Evolutionary conservation across 2,113 vertebrate genomes (phyloP).

Genomic region (Mustelus asterias): DNA sequence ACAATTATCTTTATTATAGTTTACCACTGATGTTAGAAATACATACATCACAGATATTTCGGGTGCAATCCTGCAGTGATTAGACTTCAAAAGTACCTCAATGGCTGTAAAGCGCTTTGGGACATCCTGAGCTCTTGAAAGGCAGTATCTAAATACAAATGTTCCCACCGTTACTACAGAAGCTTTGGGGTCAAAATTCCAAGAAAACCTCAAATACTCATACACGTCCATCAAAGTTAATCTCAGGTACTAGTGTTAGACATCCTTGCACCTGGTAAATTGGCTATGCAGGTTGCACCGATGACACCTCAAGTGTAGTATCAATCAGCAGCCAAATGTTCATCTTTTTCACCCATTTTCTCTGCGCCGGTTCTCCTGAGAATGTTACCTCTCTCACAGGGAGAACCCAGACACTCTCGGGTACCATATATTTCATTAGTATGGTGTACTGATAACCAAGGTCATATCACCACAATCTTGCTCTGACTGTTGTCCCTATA

Average conservation of each 20-base stretch:
- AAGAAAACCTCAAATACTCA: neutral
- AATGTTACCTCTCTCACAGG: neutral
- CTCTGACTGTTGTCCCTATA: neutral
- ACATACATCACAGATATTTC: neutral
- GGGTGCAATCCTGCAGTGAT: neutral
- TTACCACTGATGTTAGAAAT: neutral
- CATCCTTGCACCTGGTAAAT: neutral
- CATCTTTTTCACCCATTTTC: neutral
- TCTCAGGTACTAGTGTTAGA: neutral
- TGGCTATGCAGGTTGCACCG: neutral
- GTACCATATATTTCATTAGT: neutral
- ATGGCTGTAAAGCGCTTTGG: neutral
- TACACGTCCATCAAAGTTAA: neutral
- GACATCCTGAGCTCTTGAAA: too few relatives aligned
- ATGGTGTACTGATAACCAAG: neutral
- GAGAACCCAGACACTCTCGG: neutral
- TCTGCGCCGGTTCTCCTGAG: neutral
- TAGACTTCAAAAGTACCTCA: neutral
- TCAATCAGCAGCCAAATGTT: neutral
- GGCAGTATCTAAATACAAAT: too few relatives aligned
- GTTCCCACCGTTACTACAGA: too few relatives aligned
- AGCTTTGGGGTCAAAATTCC: neutral
- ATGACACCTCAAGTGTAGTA: neutral
- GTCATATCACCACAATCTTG: neutral
- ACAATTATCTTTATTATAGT: neutral